A percentile compares a stretch with the other conserved stretches of the same genome.
Conservation (phyloP, 2,113 vertebrate genomes). For the Enhydra lutris region DNA sequence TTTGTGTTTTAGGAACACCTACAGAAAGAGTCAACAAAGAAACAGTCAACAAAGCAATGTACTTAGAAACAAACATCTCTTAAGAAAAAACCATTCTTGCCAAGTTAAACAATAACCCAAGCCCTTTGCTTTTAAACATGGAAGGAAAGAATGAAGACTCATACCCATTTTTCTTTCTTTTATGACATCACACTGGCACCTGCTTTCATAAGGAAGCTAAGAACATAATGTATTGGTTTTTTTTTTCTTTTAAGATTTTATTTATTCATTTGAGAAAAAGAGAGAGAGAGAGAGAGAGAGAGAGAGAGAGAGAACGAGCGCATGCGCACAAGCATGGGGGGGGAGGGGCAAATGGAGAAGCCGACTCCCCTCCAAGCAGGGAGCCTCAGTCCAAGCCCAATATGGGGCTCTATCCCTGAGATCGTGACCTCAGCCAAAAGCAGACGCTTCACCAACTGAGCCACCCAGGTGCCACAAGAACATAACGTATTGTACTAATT, state of each 20-base stretch:
- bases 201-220: conserved; percentile 15
- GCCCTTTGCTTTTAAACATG: not conserved
- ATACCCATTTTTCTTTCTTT: not conserved
- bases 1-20: not conserved
- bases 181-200: not conserved
- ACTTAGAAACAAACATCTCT: not conserved
- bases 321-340: no score
- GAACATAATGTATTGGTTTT: not conserved
- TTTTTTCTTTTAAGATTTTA: not conserved
- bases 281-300: no score
- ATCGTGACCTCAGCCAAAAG: not conserved
- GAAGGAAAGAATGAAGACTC: not conserved
- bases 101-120: not conserved
- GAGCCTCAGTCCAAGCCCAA: not conserved
- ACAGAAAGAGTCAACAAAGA: not conserved
- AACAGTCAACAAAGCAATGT: not conserved
- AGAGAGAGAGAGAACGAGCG: no score
- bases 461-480: not conserved
- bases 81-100: not conserved
- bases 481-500: not conserved
- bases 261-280: not conserved
- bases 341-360: not conserved
- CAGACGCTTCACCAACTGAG: not conserved
- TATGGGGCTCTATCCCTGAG: not conserved
- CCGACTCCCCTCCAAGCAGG: not conserved